Percentiles rank a stretch among this genome's conserved stretches.
Conservation (phyloP, 2,888 invertebrate species). For the Oxycera nigricornis region DNA sequence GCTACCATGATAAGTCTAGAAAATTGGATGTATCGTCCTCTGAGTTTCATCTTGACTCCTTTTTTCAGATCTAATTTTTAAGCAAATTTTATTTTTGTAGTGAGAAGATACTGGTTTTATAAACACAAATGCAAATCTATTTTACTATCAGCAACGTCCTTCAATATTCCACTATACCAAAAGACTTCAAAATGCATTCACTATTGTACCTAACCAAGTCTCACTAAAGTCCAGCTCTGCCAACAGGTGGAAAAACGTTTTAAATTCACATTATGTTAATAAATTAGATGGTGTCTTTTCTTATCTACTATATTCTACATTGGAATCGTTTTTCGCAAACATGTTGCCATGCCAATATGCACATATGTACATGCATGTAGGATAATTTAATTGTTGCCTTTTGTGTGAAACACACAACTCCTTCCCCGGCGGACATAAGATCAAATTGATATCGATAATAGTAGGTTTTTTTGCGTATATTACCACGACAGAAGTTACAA, state of each 20-base stretch:
- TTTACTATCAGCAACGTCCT: too few species aligned
- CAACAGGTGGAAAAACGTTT: slow-evolving; percentile 7
- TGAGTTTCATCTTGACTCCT: too few species aligned
- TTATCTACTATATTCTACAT: slow-evolving; percentile 1
- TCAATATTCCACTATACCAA: too few species aligned
- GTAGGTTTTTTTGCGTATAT: not conserved
- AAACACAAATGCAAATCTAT: too few species aligned
- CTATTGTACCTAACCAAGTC: not conserved
- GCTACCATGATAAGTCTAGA: too few species aligned
- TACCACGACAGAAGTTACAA: not conserved
- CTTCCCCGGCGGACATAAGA: not conserved
- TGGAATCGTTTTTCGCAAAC: not conserved
- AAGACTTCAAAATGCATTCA: too few species aligned
- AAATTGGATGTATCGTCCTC: too few species aligned
- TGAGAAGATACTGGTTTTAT: too few species aligned
- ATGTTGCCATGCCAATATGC: not conserved
- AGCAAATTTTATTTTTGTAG: too few species aligned
- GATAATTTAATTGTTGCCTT: slow-evolving; percentile 18
- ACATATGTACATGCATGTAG: not conserved
- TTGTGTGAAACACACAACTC: slow-evolving; percentile 6
- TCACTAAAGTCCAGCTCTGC: not conserved
- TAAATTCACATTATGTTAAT: slow-evolving; percentile 8
- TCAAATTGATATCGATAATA: not conserved
- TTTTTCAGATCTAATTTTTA: too few species aligned
- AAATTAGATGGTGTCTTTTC: slow-evolving; percentile 1